Base-by-base conservation (phyloP, 2,888 invertebrate species). In the Drosophila formosana region DNA sequence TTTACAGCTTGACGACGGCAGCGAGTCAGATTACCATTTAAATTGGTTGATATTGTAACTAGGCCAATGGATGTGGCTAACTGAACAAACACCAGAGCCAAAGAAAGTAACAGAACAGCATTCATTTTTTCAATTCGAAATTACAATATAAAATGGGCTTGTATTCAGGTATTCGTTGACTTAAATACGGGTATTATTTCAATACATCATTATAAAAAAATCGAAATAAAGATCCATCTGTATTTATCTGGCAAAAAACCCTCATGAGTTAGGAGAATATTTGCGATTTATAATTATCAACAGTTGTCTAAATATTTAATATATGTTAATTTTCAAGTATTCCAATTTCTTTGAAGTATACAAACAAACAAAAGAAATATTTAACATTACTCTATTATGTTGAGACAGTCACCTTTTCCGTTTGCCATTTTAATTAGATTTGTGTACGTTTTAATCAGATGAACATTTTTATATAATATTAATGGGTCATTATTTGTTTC, bases 291-390 rank as follows among this genome's bases (percentile, higher is more conserved):
- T 1, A 11, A 41, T 41, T 41, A 7, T 18, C 39, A 28, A 26
- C 72, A 72, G 23, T 41, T 72, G 72, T 7, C 6, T 8, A 66
- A 62, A 67, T 66, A 72, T 52, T 66, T 50, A 13, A 3, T 39
- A 6, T 18, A 3, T 4, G 1, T 37, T 13, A 25, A 5, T 9
- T 52, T 26, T n/a, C 13, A 9, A 52, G 4, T 28, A 26, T 11
- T 39, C 41, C 2, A 39, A 13, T 4, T 39, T 34, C 11, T 34
- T 34, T 9, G 11, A 39, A 13, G 39, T 13, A 39, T 39, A 34
- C 39, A 39, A 28, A 28, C 4, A 28, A 18, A 18, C 18, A 18
- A 18, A 18, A 18, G 18, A 18, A 18, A 18, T 18, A 18, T 18
- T 18, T 18, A 18, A 18, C 18, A 18, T 18, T 18, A 18, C 18